Conservation (phyloP, 2,888 invertebrate species). For the Leucophora obtusa region DNA sequence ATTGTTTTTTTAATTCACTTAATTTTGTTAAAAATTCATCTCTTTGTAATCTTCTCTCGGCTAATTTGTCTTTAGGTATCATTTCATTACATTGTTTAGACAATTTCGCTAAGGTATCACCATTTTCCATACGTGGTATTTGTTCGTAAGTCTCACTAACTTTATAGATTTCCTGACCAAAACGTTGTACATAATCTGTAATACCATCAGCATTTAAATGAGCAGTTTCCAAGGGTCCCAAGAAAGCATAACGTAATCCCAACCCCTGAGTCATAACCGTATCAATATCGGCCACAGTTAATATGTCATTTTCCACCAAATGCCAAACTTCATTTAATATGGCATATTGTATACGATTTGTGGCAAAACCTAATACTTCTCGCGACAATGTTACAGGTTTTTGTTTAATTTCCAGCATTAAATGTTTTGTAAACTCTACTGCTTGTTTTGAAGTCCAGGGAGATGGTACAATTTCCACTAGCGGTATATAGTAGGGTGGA, state of each 20-base stretch:
- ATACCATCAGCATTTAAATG: conserved; percentile 96
- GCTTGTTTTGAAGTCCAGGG: conserved; percentile 92
- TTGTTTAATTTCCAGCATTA: conserved; percentile 93
- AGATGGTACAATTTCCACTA: conserved; percentile 96
- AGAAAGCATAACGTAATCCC: conserved; percentile 95
- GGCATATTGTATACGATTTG: conserved; percentile 97
- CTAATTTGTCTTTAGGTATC: conserved; percentile 85
- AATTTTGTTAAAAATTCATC: conserved; percentile 89
- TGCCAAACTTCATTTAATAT: conserved; percentile 96
- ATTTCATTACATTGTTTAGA: conserved; percentile 85
- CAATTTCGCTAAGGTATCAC: conserved; percentile 84
- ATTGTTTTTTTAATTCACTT: conserved; percentile 87
- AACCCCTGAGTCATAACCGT: conserved; percentile 95
- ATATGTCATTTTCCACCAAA: conserved; percentile 88
- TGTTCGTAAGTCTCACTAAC: conserved; percentile 87
- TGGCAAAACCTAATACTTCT: conserved; percentile 94
- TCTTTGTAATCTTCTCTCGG: conserved; percentile 87
- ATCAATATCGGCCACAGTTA: conserved; percentile 92
- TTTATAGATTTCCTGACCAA: conserved; percentile 81
- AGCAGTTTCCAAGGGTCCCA: conserved; percentile 95
- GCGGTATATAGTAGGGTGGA: conserved; percentile 96
- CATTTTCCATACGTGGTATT: conserved; percentile 85
- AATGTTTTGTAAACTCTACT: conserved; percentile 84
- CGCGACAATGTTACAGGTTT: conserved; percentile 90
- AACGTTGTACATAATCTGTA: conserved; percentile 82